These are phyloP conservation scores for Oreortyx pictus DNA, from an alignment of 2,797 vertebrate genomes.

Conservation along the genomic window DNA sequence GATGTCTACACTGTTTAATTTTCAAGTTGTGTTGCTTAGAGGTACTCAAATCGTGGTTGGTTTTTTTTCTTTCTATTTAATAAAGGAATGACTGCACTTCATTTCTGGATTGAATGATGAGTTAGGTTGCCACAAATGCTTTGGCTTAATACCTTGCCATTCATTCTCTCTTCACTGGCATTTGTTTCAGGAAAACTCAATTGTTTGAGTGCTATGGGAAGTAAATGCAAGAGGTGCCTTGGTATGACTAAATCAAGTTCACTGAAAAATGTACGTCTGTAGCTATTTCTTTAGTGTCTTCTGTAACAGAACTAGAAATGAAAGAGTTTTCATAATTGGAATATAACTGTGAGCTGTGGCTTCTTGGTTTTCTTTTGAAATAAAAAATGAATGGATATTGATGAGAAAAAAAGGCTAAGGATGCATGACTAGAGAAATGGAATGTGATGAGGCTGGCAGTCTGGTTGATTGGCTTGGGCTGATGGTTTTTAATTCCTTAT, in stretches of 20 bases:
- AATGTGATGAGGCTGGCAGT: not conserved
- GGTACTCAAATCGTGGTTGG: not conserved
- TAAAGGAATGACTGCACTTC: not conserved
- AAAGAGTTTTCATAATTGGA: not conserved
- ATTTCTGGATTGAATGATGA: not conserved
- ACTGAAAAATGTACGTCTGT: not conserved
- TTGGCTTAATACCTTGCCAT: slow-evolving; percentile 10
- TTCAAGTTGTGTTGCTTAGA: not conserved
- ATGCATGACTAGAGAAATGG: not conserved
- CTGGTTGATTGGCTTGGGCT: not conserved
- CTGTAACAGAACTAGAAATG: not conserved
- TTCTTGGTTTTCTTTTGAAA: not conserved
- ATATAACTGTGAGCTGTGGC: not conserved
- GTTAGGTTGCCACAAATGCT: not conserved
- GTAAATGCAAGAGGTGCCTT: not conserved
- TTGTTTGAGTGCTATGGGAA: not conserved
- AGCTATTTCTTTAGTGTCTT: not conserved
- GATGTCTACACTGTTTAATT: not conserved
- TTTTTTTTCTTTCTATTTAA: not conserved
- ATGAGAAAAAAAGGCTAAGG: not conserved
- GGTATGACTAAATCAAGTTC: not conserved
- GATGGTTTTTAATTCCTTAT: not conserved
- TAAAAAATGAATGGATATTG: not conserved
- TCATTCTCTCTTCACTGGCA: not conserved
- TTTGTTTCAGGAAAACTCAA: not conserved